These are phyloP conservation scores for Cecropterus lyciades DNA, from an alignment of 1,140 invertebrate genomes.

Conservation along the genomic window DNA sequence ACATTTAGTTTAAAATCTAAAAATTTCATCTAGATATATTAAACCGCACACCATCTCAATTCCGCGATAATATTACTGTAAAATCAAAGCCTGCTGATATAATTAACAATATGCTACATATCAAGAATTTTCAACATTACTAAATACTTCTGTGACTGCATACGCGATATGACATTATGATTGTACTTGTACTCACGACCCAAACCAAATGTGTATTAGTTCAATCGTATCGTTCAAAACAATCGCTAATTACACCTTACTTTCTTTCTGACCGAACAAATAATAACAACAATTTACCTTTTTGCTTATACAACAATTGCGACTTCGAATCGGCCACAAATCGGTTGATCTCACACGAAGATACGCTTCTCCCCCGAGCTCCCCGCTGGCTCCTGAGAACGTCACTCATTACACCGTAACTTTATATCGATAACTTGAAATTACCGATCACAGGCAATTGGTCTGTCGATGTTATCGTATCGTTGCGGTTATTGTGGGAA, in stretches of 20 bases:
- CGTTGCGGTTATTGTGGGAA: slow-evolving; percentile 69
- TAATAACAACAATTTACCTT: slow-evolving; percentile 26
- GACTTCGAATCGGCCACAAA: slow-evolving; percentile 52
- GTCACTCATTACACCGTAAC: slow-evolving; percentile 65
- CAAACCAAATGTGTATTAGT: too few species aligned
- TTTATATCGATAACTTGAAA: slow-evolving; percentile 52
- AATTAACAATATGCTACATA: too few species aligned
- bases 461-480: slow-evolving; percentile 54
- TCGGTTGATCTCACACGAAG: slow-evolving; percentile 74
- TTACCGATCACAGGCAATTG: slow-evolving; percentile 58
- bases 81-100: too few species aligned
- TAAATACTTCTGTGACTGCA: too few species aligned
- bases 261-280: neutral
- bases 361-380: slow-evolving; percentile 61
- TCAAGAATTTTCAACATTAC: too few species aligned
- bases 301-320: slow-evolving; percentile 13
- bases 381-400: slow-evolving; percentile 73
- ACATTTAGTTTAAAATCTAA: too few species aligned
- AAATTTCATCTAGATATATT: too few species aligned
- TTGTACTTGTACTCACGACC: too few species aligned
- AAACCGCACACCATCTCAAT: too few species aligned
- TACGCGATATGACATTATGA: too few species aligned
- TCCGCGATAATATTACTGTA: too few species aligned
- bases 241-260: slow-evolving; percentile 4
- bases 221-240: too few species aligned